Base-by-base conservation (phyloP, 2,888 invertebrate species). In the Esperia sulphurella region DNA sequence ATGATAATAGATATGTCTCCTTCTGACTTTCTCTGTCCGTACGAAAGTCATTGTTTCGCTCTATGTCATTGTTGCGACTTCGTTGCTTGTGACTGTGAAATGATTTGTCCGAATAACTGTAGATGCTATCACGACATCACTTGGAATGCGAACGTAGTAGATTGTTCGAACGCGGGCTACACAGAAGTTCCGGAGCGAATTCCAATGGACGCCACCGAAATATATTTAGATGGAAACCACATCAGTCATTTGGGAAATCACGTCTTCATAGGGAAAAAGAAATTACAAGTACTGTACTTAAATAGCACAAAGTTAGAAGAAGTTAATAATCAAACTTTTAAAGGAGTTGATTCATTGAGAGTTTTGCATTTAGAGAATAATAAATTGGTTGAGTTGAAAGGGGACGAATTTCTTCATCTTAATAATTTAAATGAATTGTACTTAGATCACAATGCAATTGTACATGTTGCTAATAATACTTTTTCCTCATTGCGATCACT, bases 31-130 rank as follows among this genome's bases (percentile, higher is more conserved):
- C 91, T 96, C 61, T 96, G 96, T 77, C 93, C 93, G 14, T 96
- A 96, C 79, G 93, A 94, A 66, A 92, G 93, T 49, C 95, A 95
- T 83, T 96, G 96, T 86, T 96, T 95, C 72, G 93, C 95, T n/a
- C 85, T 95, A 13, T 96, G 97, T 78, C 95, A 95, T 79, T 97
- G 96, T 83, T 97, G 96, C 86, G 95, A 96, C 65, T 96, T 95
- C 76, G 95, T 95, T 68, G 95, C 95, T 45, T 97, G 96, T 82
- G 96, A 97, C 83, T 97, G 96, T 88, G 95, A 96, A 90, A 96
- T 96, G 94, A 95, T 95, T 61, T 97, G 96, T 79, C 96, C 96
- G 42, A 92, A 92, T 69, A 94, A 94, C 73, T 97, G 96, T 85
- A 93, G 92, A 65, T 97, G 96, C 71, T 96, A 93, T 90, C 95